Evolutionary conservation across 2,797 vertebrate species (phyloP), one percentile per base, ranked within the genome.

Genomic region (Vireo griseus): DNA sequence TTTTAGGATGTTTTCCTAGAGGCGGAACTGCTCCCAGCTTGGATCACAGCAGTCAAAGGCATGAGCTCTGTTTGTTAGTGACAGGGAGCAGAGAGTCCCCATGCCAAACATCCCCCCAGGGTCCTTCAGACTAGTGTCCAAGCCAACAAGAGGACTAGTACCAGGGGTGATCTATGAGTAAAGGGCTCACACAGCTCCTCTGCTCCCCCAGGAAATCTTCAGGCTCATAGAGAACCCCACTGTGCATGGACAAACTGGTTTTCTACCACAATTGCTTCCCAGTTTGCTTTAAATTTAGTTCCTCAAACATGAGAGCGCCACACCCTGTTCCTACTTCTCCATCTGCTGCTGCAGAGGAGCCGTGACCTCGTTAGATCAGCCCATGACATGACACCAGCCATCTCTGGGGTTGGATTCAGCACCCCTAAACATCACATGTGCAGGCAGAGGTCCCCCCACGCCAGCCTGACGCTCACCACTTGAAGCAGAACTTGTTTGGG

Each of bases 341-440:
- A 86, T 90, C 66, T 86, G 66, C 50, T 50, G 14, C 50, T 39
- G 12, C 33, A 55, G 55, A 82, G 71, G 26, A 71, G 61, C 29
- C 0, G 0, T 2, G 4, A 61, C 61, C 61, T 65, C 26, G 4
- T 81, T 22, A 25, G 42, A 48, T 29, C 29, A 57, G 47, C 26
- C 42, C 9, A 3, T 0, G 4, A 48, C 35, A 28, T 0, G 5
- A n/a, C 29, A 47, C 14, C 42, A 26, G 3, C 52, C 13, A 6
- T 2, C 15, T 19, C 76, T 16, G 37, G 57, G 19, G 47, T 31
- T 0, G 2, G 3, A 54, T 8, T 31, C 22, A 39, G 59, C 24
- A 2, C 35, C 9, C 17, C 59, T 13, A 3, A 1, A 16, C 28
- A 45, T 1, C 29, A 29, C 0, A 0, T 0, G 0, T 2, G 6